These are phyloP conservation scores for Epistrophe grossulariae DNA, from an alignment of 2,888 invertebrate genomes.

Conservation along the genomic window DNA sequence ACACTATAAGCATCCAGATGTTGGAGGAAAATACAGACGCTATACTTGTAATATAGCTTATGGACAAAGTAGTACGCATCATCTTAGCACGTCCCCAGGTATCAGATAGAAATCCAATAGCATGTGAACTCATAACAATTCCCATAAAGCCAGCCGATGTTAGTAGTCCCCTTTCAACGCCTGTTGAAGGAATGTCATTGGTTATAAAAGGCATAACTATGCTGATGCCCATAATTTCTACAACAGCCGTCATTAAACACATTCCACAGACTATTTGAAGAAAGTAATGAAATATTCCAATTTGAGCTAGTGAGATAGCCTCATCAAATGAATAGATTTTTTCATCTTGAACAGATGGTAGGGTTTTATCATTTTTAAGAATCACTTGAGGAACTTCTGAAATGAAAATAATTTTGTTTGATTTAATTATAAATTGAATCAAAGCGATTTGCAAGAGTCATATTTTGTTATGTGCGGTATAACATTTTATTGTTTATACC, in stretches of 20 bases:
- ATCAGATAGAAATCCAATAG: conserved; percentile 91
- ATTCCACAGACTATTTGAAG: conserved; percentile 86
- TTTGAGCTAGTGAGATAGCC: conserved; percentile 82
- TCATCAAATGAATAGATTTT: conserved; percentile 66
- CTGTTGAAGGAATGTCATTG: conserved; percentile 86
- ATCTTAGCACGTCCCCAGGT: conserved; percentile 87
- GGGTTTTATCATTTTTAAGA: background rate
- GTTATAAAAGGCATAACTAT: conserved; percentile 87
- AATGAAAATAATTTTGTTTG: background rate
- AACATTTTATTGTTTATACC: no score
- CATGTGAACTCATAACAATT: conserved; percentile 88
- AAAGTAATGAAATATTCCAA: conserved; percentile 86
- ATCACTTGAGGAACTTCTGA: conserved; percentile 3
- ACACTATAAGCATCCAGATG: conserved; percentile 85
- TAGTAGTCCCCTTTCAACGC: conserved; percentile 86
- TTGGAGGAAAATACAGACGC: conserved; percentile 85
- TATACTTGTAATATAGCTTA: conserved; percentile 85
- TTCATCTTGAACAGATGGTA: background rate
- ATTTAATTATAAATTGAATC: background rate
- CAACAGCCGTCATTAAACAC: conserved; percentile 86
- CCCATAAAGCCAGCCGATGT: conserved; percentile 87
- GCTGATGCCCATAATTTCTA: conserved; percentile 86
- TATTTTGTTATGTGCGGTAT: no score
- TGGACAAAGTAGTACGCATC: conserved; percentile 84
- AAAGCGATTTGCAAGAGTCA: background rate